Evolutionary conservation across 2,797 vertebrate species (phyloP).

Genomic region (Naso thynnoides): DNA sequence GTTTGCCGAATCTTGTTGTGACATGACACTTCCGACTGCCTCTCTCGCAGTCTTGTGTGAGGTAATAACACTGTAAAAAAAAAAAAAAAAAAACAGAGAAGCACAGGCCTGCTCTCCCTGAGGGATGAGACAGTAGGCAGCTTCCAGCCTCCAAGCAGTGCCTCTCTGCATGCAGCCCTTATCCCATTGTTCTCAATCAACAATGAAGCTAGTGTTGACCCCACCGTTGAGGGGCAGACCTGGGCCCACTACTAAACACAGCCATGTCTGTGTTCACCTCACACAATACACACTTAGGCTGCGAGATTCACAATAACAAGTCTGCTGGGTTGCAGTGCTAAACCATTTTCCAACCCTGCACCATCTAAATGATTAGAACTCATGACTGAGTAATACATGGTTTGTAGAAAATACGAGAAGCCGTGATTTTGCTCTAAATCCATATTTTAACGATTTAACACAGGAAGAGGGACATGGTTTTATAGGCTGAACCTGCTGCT

Average conservation of each 20-base stretch:
- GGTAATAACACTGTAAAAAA: conserved; percentile 29
- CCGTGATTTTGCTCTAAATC: background rate
- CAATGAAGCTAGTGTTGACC: conserved; percentile 73
- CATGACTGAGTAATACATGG: background rate
- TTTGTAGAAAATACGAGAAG: background rate
- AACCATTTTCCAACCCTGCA: no score
- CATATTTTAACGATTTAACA: background rate
- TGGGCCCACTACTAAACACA: conserved; percentile 45
- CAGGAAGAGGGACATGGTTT: background rate
- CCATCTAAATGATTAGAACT: no score
- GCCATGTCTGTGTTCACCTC: conserved; percentile 34
- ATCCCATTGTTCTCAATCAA: conserved; percentile 72
- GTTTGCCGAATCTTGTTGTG: conserved; percentile 11
- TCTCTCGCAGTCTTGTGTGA: conserved; percentile 32
- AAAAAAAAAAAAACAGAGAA: background rate
- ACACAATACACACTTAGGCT: conserved; percentile 30
- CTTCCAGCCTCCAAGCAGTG: conserved; percentile 53
- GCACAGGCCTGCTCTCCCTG: background rate
- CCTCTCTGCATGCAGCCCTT: conserved; percentile 49
- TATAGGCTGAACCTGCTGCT: no score
- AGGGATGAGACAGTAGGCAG: conserved; percentile 33
- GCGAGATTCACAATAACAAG: conserved; percentile 29
- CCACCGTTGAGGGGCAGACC: conserved; percentile 53
- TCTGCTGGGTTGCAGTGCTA: background rate
- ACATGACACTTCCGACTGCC: no score